Base-by-base conservation (phyloP, 2,113 vertebrate species). In the Pomatorhinus ruficollis region DNA sequence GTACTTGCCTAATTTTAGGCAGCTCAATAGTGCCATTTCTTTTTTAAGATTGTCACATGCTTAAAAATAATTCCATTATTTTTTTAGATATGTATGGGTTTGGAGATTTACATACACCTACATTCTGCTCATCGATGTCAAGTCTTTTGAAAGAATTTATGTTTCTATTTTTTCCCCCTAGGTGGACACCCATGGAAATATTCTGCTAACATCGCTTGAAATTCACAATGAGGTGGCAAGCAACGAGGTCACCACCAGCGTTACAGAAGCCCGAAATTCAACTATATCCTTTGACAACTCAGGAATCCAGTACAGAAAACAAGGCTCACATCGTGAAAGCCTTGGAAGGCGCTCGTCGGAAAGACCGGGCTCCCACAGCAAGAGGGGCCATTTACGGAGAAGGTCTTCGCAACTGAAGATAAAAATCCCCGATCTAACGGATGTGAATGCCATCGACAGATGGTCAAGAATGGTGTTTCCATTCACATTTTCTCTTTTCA, bases 401-500 rank as follows among this genome's bases (percentile, higher is more conserved):
- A 98, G 99, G 87, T 99, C 99, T 42, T 99, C 99, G 0, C 99
- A 99, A 97, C 98, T 99, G 89, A 99, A 99, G 96, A 99, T 99
- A 91, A 99, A 99, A 98, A 99, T 99, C 97, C 99, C 99, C 2
- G 99, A 99, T 97, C 98, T 99, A 91, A 99, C 99, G 5, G 99
- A 99, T 93, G 99, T 99, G 93, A 99, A 99, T 90, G 98, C 99
- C 96, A 99, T 99, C 53, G 99, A 99, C 98, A 98, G 99, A 94
- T 99, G 99, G 99, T 99, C 99, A 96, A 98, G 99, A 96, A 99
- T 99, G 96, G 99, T 99, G 97, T 99, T 99, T 96, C 99, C 99
- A 12, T 98, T 98, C 96, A 98, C 98, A 25, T 99, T 99, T 98
- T 99, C 99, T 96, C 98, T 99, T 95, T 99, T 99, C 98, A 99